Evolutionary conservation across 2,797 vertebrate genomes (phyloP), one percentile per base, ranked within the genome.

Genomic region (Scomberomorus guttatus): DNA sequence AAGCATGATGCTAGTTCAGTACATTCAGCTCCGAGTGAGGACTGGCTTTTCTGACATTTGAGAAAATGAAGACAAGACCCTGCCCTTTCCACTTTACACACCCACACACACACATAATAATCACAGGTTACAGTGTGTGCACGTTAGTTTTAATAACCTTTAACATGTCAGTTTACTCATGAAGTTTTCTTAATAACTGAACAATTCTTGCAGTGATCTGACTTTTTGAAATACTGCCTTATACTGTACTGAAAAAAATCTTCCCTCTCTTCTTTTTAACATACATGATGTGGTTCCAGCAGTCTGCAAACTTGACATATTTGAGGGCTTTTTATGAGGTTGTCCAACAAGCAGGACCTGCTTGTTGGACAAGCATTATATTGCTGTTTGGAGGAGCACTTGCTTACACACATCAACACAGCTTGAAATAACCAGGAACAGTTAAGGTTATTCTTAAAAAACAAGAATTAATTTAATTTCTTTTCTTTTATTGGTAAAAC

Each of bases 401-500:
- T 32, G 9, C 55, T 22, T 13, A 22, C 11, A n/a, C 5, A 55
- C 10, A 34, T 20, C 1, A 7, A 42, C 39, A 3, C 9, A 0
- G 0, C 12, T 44, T 34, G 2, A 60, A n/a, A 66, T 65, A 61
- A 69, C n/a, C 44, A 46, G 8, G 1, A 39, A 44, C 0, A 18
- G 3, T 18, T 62, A 34, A 20, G 11, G 55, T 51, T 2, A 56
- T 50, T 29, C 15, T 59, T 25, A 46, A 2, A 46, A 72, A 82
- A 55, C 22, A 11, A 24, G 1, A 20, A 61, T 24, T 22, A 7
- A 10, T 32, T 48, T 71, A 48, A 6, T 32, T 15, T 39, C 1
- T 27, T 1, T 81, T 52, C 17, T 44, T 88, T 88, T 81, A 86
- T 86, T 88, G 75, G 61, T 72, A 79, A 77, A 70, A 63, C 29